Evolutionary conservation across 1,140 invertebrate species (phyloP), one percentile per base, ranked within the genome.

Genomic region (Drosophila navojoa): DNA sequence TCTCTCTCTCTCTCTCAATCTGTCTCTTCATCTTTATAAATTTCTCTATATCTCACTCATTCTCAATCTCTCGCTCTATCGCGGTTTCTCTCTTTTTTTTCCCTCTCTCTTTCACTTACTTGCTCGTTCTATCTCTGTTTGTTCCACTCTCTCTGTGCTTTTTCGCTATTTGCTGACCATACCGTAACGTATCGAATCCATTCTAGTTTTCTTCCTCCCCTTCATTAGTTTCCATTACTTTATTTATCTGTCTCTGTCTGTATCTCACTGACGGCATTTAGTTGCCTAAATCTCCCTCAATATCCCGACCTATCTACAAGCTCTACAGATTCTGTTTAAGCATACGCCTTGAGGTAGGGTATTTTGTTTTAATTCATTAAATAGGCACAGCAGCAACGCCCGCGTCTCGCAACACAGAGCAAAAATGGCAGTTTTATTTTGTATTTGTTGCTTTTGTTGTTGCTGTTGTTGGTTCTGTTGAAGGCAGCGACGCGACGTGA

Each of bases 401-500:
- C 42, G 71, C 52, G 71, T 73, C 71, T 42, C 64, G 50, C 64
- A 69, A 69, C 71, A 54, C 64, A 68, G 40, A 61, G 47, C 57
- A 49, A 57, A 73, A 73, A 73, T 73, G 71, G 71, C 66, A 69
- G 45, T 71, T 61, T 53, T 25, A 64, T 32, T 49, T 62, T 16
- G 53, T 52, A 44, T 53, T 42, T 25, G 45, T 49, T 49, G 44
- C 13, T 61, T 13, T 19, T 57, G 29, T 15, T 62, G 60, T 71
- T 81, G 79, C 49, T 71, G 66, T 67, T 79, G 77, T 63, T 66
- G 40, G 77, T 80, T 82, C 81, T 80, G 69, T 78, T 82, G 79
- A 82, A 82, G 81, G 76, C 78, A 78, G 74, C 68, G 77, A 89
- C 85, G 84, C 68, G 77, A 89, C 84, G 84, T 89, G 84, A 89